phyloP scores from a whole-genome alignment of 2,888 invertebrate species.

The Agapostemon virescens region DNA sequence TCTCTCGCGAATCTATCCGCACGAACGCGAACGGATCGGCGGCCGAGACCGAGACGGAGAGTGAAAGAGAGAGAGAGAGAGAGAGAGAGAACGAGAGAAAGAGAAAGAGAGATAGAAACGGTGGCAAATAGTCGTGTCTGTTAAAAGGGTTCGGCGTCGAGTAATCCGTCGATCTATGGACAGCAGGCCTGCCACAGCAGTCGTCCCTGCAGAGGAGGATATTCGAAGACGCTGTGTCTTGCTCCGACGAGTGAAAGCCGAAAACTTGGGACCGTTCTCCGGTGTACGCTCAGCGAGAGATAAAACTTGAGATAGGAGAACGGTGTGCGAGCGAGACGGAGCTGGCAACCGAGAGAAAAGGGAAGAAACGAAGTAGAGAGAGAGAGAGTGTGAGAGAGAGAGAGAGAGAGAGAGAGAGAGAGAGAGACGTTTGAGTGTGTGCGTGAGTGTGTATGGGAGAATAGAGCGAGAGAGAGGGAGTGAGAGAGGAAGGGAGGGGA shows the following conservation, averaged over 20 bases:
- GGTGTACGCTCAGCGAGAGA: conserved; percentile 29
- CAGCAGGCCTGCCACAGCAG: neutral
- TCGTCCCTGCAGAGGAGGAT: conserved; percentile 17
- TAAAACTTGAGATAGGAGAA: conserved; percentile 45
- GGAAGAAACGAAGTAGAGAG: conserved; percentile 21
- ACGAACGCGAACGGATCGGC: neutral
- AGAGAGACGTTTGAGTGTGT: neutral
- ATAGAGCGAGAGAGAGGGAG: neutral
- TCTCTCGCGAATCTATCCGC: neutral
- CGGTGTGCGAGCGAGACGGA: conserved; percentile 18
- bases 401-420: conserved; percentile 15
- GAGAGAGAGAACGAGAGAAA: neutral
- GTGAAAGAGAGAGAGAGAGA: neutral
- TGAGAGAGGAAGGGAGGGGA: conserved; percentile 20
- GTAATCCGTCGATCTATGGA: neutral
- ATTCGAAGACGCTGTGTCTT: conserved; percentile 24
- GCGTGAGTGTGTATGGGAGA: neutral
- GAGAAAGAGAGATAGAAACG: neutral
- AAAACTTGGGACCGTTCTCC: conserved; percentile 39
- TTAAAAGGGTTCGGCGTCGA: neutral
- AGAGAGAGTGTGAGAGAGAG: conserved; percentile 22
- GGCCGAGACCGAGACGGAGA: neutral
- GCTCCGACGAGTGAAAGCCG: conserved; percentile 53
- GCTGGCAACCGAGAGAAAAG: conserved; percentile 23
- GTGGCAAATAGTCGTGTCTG: neutral